Percentiles rank a stretch among this genome's conserved stretches.
These are phyloP conservation scores for Meles meles DNA, from an alignment of 2,113 vertebrate species.

Conservation along the genomic window DNA sequence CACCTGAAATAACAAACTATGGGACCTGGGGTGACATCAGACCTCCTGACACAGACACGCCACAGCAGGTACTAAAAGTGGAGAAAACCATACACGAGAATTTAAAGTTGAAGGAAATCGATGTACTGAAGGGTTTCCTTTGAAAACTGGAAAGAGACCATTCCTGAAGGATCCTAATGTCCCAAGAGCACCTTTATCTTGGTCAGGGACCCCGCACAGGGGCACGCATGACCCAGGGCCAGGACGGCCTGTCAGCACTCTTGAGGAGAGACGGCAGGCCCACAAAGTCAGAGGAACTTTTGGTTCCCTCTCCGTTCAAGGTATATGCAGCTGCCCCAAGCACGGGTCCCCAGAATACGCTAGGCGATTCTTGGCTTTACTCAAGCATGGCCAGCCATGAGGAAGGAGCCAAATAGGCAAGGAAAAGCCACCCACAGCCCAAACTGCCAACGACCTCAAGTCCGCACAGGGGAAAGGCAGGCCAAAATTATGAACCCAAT, in stretches of 20 bases:
- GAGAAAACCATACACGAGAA: background rate
- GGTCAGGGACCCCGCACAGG: background rate
- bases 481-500: background rate
- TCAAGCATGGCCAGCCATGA: background rate
- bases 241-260: background rate
- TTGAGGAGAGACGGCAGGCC: background rate
- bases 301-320: background rate
- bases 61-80: background rate
- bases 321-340: background rate
- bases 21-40: background rate
- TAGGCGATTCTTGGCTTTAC: background rate
- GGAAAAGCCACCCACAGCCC: background rate
- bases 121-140: background rate
- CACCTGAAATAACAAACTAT: background rate
- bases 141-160: background rate
- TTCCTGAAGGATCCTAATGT: background rate
- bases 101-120: background rate
- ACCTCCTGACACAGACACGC: background rate
- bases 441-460: background rate
- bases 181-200: no score
- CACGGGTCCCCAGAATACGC: background rate
- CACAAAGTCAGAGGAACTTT: background rate
- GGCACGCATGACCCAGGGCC: fast-evolving
- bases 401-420: background rate
- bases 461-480: background rate